Percentiles rank a stretch among this genome's conserved stretches.
phyloP scores from a whole-genome alignment of 2,113 vertebrate species.

The rat (Rattus norvegicus) region DNA sequence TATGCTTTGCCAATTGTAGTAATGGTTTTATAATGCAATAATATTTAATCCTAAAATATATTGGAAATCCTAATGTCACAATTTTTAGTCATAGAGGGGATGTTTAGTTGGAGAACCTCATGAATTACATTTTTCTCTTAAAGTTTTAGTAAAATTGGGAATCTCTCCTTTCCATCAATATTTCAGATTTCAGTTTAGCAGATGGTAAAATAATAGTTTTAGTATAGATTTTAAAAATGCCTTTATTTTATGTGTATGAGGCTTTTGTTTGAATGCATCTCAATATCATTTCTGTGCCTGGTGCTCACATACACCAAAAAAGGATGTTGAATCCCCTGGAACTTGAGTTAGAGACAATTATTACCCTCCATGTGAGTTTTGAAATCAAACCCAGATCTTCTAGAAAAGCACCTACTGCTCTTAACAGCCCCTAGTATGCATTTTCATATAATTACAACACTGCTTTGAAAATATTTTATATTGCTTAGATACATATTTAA shows the following conservation, averaged over 20 bases:
- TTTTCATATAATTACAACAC: neutral
- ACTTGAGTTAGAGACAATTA: neutral
- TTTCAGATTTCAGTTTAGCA: neutral
- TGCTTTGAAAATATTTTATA: slow-evolving; percentile 13
- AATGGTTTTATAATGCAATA: neutral
- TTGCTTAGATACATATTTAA: slow-evolving; percentile 31
- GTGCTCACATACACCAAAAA: neutral
- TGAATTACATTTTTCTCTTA: neutral
- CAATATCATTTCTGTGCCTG: neutral
- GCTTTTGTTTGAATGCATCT: neutral
- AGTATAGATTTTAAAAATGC: neutral
- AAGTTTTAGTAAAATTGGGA: neutral
- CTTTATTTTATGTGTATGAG: neutral
- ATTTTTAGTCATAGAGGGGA: neutral
- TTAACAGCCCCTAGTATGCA: neutral
- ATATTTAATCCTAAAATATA: slow-evolving; percentile 7
- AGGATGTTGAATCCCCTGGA: neutral
- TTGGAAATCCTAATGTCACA: neutral
- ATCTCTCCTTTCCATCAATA: neutral
- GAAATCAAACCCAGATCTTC: neutral
- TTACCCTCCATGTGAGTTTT: neutral
- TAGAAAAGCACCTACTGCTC: neutral
- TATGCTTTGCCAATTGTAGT: neutral
- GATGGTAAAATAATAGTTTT: neutral
- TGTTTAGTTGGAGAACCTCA: neutral